Percentiles rank a stretch among this genome's conserved stretches.
These are phyloP conservation scores for Bradypodion pumilum DNA, from an alignment of 2,797 vertebrate species.

Conservation along the genomic window DNA sequence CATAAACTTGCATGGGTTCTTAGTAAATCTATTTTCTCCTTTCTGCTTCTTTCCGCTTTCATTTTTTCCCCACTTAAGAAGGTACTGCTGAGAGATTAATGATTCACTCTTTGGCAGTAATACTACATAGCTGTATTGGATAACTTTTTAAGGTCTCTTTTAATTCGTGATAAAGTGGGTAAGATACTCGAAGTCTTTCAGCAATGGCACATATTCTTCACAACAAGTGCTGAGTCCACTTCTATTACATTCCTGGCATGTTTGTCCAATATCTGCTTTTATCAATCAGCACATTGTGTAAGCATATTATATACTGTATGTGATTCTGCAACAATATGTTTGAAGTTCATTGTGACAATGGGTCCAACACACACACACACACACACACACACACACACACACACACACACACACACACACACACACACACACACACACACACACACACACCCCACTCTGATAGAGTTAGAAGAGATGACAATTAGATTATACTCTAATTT, in stretches of 20 bases:
- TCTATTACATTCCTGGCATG: neutral
- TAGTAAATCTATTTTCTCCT: neutral
- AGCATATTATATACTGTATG: neutral
- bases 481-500: constrained; percentile 50
- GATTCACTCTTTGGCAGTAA: neutral
- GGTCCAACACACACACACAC: constrained; percentile 30
- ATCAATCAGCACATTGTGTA: neutral
- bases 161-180: neutral
- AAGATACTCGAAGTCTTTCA: neutral
- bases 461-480: constrained; percentile 46
- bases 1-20: neutral
- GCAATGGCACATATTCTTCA: neutral
- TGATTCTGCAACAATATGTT: constrained; percentile 38
- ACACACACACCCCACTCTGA: too few relatives aligned
- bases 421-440: too few relatives aligned
- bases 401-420: too few relatives aligned
- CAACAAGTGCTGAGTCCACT: neutral
- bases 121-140: neutral
- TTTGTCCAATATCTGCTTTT: too few relatives aligned
- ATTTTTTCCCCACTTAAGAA: too few relatives aligned
- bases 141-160: neutral
- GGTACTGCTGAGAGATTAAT: neutral
- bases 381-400: too few relatives aligned
- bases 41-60: too few relatives aligned
- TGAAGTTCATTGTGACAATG: constrained; percentile 48